Conservation (phyloP, 2,113 vertebrate species). For the Garra rufa region DNA sequence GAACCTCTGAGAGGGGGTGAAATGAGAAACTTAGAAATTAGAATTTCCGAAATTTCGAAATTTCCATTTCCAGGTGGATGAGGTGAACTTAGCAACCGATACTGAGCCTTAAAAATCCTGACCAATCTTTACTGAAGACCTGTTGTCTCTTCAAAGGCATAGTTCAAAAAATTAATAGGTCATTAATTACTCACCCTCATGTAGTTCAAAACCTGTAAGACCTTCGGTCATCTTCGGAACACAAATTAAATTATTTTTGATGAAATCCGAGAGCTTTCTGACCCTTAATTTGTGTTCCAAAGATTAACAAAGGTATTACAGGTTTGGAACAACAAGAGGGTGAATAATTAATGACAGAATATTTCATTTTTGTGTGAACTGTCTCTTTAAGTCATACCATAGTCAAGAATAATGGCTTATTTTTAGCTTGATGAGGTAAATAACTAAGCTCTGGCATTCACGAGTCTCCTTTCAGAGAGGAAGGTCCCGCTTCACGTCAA, state of each 20-base stretch:
- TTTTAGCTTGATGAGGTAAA: constrained; percentile 12
- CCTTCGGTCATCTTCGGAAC: too few species aligned
- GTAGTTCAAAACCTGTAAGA: too few species aligned
- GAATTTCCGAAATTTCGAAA: not conserved
- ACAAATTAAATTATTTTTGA: too few species aligned
- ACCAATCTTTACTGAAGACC: not conserved
- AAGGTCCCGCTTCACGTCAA: not conserved
- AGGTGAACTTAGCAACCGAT: not conserved
- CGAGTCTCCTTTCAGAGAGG: not conserved
- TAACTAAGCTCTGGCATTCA: constrained; percentile 18
- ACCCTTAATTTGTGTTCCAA: too few species aligned
- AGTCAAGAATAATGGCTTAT: not conserved
- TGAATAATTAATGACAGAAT: not conserved
- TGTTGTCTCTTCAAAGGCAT: not conserved
- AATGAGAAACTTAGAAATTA: not conserved
- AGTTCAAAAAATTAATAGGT: too few species aligned
- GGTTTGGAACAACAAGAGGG: not conserved
- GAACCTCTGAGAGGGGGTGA: constrained; percentile 74
- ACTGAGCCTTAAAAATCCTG: not conserved
- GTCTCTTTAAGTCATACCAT: not conserved
- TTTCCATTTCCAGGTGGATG: not conserved
- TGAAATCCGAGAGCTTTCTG: too few species aligned
- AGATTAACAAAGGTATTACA: too few species aligned
- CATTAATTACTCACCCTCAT: too few species aligned
- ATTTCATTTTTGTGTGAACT: not conserved